Evolutionary conservation across 2,888 invertebrate genomes (phyloP), one percentile per base, ranked within the genome.

Genomic region (Thecophora atra): DNA sequence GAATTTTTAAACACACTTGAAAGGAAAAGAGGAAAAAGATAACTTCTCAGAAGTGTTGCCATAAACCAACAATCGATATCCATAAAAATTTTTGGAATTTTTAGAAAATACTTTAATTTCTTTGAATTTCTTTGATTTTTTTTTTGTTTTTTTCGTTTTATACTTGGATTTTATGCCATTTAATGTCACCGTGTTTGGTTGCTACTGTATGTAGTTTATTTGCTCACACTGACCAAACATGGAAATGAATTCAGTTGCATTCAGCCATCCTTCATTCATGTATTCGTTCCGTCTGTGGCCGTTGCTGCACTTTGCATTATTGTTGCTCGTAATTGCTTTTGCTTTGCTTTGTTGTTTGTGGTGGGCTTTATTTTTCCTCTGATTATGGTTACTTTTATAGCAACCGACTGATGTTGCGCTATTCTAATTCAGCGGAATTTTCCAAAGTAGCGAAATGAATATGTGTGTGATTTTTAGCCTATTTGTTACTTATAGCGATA

Each of bases 211-310:
- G 47, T 15, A 17, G 15, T 47, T 47, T 47, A 15, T 47, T 47
- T 47, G 4, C 47, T 47, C 37, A 37, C 37, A 37, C 11, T 37
- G 17, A n/a, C 47, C 47, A 47, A 47, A 47, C 5, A 47, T 47
- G 47, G 47, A 15, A 15, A 47, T n/a, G 47, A 47, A 47, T n/a
- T 47, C n/a, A 47, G 11, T 37, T n/a, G n/a, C 37, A 6, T 2
- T 11, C 37, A 37, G 11, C 37, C 37, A 37, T n/a, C n/a, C 37
- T n/a, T 37, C 37, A 37, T 37, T 37, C 37, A 37, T 37, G 6
- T 11, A 37, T 37, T 37, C 37, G 5, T 24, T 37, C 64, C 67
- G 71, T 68, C 60, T 30, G 67, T 30, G 67, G 62, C 30, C 28
- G 52, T 30, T 62, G 19, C 62, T 58, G 37, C 51, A 72, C 62